phyloP scores from a whole-genome alignment of 2,797 vertebrate species.

The Sternotherus odoratus region DNA sequence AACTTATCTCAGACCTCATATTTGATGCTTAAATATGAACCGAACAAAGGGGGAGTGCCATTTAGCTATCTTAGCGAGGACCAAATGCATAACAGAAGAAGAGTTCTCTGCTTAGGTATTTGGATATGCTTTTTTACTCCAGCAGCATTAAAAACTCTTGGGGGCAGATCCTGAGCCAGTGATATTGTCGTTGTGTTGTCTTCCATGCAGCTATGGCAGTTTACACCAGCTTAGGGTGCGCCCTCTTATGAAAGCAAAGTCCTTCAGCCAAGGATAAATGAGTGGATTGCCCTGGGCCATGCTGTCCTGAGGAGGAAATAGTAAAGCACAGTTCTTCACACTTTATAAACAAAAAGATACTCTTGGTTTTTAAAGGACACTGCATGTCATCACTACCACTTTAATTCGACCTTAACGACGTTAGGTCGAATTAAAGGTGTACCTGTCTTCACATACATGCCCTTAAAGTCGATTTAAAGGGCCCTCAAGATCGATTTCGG shows the following conservation, averaged over 20 bases:
- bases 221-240: neutral
- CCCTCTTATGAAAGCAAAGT: neutral
- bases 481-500: no score
- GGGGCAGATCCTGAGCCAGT: neutral
- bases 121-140: neutral
- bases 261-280: neutral
- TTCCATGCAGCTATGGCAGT: neutral
- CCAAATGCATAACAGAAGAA: neutral
- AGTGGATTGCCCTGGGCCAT: neutral
- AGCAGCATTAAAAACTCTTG: neutral
- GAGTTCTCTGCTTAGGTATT: neutral
- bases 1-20: neutral
- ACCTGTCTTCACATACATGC: no score
- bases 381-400: no score
- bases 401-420: no score
- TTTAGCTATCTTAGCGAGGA: neutral
- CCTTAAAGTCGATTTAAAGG: no score
- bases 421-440: no score
- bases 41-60: neutral
- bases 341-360: neutral
- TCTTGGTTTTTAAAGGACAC: slow-evolving; percentile 54
- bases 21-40: neutral
- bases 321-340: slow-evolving; percentile 5
- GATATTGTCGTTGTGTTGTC: neutral
- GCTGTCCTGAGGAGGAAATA: neutral